These are phyloP conservation scores for Neogale vison DNA, from an alignment of 2,113 vertebrate species.

Conservation along the genomic window DNA sequence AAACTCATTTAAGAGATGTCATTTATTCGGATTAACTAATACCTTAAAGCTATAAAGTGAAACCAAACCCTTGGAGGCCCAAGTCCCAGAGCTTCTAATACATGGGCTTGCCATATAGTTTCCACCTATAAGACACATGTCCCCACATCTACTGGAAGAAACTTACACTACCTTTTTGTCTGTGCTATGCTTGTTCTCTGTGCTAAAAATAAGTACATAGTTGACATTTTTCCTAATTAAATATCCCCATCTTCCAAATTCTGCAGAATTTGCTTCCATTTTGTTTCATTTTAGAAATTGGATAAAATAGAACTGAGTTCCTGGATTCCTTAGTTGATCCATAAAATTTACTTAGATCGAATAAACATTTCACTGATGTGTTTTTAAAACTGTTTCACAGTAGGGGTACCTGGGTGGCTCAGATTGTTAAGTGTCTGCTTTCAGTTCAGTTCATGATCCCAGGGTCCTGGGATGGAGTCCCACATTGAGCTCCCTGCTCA, in stretches of 20 bases:
- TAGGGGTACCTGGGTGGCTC: too few species aligned
- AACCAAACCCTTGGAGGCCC: background rate
- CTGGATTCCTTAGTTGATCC: background rate
- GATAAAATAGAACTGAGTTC: background rate
- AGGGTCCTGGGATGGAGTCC: too few species aligned
- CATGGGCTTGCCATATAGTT: background rate
- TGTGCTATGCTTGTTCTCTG: background rate
- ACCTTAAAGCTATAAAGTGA: background rate
- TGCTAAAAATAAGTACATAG: background rate
- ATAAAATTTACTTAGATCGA: background rate
- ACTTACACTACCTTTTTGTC: background rate
- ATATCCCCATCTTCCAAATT: background rate
- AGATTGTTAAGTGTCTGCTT: too few species aligned
- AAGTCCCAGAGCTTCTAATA: background rate
- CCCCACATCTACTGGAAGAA: background rate
- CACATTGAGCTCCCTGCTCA: too few species aligned
- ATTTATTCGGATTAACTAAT: background rate
- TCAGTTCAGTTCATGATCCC: too few species aligned
- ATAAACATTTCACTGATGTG: background rate
- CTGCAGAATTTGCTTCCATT: background rate
- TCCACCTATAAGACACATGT: background rate
- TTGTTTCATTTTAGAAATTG: slow-evolving; percentile 5
- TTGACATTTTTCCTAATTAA: background rate
- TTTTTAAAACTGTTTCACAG: background rate
- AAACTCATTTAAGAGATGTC: background rate